Evolutionary conservation across 2,797 vertebrate genomes (phyloP).

Genomic region (Mormyrus proboscirostris): DNA sequence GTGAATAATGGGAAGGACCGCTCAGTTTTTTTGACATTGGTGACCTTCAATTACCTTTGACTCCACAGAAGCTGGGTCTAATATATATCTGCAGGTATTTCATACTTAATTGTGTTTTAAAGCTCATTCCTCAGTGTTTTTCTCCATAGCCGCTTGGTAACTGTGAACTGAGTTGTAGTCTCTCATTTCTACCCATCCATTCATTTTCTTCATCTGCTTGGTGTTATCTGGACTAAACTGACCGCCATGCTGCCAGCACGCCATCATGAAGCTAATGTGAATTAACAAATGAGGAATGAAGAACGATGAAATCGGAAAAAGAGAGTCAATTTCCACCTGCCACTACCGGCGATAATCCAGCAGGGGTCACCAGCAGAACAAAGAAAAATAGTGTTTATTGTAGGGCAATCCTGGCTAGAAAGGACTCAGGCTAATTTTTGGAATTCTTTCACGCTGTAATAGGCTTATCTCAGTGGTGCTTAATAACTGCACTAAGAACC

Average conservation of each 20-base stretch:
- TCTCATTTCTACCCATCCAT: background rate
- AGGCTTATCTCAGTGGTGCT: background rate
- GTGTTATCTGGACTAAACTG: background rate
- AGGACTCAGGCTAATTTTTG: background rate
- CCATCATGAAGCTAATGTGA: background rate
- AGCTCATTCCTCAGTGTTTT: background rate
- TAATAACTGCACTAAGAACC: background rate
- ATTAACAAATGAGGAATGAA: background rate
- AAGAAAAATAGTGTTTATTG: background rate
- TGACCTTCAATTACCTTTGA: background rate
- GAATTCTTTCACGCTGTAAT: background rate
- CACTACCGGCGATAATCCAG: background rate
- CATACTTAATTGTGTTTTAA: background rate
- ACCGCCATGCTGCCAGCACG: background rate
- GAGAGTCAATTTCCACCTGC: background rate
- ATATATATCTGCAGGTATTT: background rate
- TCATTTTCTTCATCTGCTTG: background rate
- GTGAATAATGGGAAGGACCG: background rate
- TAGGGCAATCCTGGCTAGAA: background rate
- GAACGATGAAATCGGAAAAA: background rate
- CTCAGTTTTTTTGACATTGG: background rate
- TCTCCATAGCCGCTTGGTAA: background rate
- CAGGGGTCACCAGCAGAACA: slow-evolving; percentile 2
- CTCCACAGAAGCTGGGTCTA: background rate
- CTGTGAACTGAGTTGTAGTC: background rate